Conservation (phyloP, 2,888 invertebrate genomes). For the Phragmatobia fuliginosa region DNA sequence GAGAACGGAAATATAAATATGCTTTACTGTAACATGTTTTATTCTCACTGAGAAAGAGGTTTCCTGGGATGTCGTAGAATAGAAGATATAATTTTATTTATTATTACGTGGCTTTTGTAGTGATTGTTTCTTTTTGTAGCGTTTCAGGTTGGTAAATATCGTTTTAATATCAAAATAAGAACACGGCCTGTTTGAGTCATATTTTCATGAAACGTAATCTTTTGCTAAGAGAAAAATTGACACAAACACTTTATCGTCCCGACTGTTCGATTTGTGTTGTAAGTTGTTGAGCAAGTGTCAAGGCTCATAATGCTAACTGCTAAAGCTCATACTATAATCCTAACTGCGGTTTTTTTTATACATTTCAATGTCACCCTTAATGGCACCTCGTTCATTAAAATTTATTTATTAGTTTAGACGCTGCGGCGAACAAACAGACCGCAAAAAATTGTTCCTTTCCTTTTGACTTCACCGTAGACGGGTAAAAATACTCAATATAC, state of each 20-base stretch:
- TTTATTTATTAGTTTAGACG: no score
- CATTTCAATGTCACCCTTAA: no score
- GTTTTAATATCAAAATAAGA: not conserved
- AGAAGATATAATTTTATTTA: not conserved
- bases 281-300: no score
- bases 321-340: no score
- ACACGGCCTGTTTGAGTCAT: not conserved
- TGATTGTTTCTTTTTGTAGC: not conserved
- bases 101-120: not conserved
- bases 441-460: no score
- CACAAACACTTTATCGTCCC: no score
- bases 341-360: no score
- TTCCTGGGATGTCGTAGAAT: not conserved
- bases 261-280: no score
- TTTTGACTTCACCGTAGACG: no score
- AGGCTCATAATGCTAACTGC: no score
- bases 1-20: slow-evolving; percentile 37
- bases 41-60: slow-evolving; percentile 4
- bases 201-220: not conserved
- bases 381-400: no score
- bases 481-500: not conserved
- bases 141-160: not conserved
- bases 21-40: slow-evolving; percentile 20
- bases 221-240: not conserved
- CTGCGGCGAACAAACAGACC: no score